Conservation (phyloP, 2,797 vertebrate genomes). For the Oreochromis grahami region DNA sequence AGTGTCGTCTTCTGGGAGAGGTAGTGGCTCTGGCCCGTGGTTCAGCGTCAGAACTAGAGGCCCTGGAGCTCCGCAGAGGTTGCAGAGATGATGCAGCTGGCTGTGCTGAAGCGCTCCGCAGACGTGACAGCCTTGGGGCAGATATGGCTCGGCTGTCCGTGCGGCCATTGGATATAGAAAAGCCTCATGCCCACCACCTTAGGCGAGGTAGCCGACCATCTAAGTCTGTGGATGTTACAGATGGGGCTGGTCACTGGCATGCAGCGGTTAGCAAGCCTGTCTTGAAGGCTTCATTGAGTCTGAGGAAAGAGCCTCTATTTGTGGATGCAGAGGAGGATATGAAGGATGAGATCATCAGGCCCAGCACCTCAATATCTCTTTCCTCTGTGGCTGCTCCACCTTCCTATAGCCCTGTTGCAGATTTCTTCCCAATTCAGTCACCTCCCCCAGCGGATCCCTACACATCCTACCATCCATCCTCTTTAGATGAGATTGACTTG, state of each 20-base stretch:
- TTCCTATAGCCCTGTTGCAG: constrained; percentile 83
- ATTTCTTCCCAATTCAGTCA: constrained; percentile 83
- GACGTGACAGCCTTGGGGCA: constrained; percentile 83
- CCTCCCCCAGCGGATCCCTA: constrained; percentile 78
- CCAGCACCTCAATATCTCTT: constrained; percentile 82
- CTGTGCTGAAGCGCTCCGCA: constrained; percentile 87
- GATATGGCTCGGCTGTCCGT: constrained; percentile 83
- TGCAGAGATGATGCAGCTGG: constrained; percentile 86
- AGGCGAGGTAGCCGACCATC: constrained; percentile 92
- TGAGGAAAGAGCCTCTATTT: constrained; percentile 88
- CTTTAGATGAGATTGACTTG: constrained; percentile 90
- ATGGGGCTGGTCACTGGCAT: constrained; percentile 93
- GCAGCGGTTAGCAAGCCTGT: constrained; percentile 84
- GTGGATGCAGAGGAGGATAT: constrained; percentile 86
- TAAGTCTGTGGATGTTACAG: constrained; percentile 92
- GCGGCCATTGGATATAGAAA: constrained; percentile 85
- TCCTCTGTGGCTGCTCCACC: constrained; percentile 83
- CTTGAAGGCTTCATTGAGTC: constrained; percentile 86
- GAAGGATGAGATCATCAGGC: constrained; percentile 92
- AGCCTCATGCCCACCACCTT: constrained; percentile 85
- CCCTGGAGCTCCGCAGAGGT: constrained; percentile 83
- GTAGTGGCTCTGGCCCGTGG: constrained; percentile 90
- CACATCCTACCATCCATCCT: constrained; percentile 80
- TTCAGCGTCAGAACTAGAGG: constrained; percentile 87
- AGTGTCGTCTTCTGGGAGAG: constrained; percentile 92